Percentiles rank a stretch among this genome's conserved stretches.
phyloP scores from a whole-genome alignment of 1,140 invertebrate species.

The Zaprionus nigranus region DNA sequence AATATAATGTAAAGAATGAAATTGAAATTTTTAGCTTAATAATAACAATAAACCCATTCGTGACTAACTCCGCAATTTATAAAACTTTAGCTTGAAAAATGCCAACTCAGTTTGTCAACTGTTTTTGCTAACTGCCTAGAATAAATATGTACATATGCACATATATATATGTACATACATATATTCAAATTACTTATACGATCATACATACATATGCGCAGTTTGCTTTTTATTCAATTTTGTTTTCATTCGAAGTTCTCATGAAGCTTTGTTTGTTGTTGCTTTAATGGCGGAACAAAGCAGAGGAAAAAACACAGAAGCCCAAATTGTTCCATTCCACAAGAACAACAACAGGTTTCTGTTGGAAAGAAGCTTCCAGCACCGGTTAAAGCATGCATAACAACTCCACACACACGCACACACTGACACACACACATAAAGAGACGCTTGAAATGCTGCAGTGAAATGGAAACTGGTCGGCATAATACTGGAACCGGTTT shows the following conservation, averaged over 20 bases:
- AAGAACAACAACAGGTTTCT: slow-evolving; percentile 38
- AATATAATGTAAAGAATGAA: background rate
- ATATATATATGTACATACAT: background rate
- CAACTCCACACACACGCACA: slow-evolving; percentile 6
- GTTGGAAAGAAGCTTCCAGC: slow-evolving; percentile 37
- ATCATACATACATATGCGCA: background rate
- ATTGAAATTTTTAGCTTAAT: background rate
- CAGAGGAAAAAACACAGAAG: slow-evolving; percentile 8
- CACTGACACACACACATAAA: background rate
- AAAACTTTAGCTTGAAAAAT: background rate
- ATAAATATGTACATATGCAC: background rate
- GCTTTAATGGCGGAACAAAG: background rate
- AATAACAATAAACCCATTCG: background rate
- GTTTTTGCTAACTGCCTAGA: background rate
- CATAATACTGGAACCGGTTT: slow-evolving; percentile 55
- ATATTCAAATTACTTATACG: background rate
- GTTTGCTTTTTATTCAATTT: slow-evolving; percentile 10
- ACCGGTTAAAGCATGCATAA: slow-evolving; percentile 55
- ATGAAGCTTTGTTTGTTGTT: slow-evolving; percentile 12
- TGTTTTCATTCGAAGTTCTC: slow-evolving; percentile 15
- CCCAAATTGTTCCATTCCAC: slow-evolving; percentile 28
- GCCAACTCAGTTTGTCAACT: slow-evolving; percentile 7
- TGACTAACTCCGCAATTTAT: background rate
- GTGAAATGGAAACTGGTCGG: slow-evolving; percentile 74
- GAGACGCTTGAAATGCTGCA: slow-evolving; percentile 3